phyloP scores from a whole-genome alignment of 2,797 vertebrate genomes.

The Orientallactaga sibirica region DNA sequence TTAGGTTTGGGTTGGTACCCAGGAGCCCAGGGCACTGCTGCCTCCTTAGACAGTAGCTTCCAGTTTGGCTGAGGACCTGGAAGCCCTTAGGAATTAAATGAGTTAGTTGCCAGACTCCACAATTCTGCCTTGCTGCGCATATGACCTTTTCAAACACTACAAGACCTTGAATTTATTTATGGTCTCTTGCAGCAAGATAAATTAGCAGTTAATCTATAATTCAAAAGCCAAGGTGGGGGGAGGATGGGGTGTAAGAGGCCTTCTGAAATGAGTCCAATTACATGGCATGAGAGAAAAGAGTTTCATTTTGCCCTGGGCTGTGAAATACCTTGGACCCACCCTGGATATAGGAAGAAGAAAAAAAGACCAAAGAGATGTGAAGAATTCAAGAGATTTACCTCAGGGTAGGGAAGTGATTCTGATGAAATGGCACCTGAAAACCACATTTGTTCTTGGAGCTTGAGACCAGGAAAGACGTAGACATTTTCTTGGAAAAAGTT shows the following conservation, averaged over 20 bases:
- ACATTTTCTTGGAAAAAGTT: slow-evolving; percentile 83
- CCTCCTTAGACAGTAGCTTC: neutral
- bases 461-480: slow-evolving; percentile 75
- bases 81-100: slow-evolving; percentile 14
- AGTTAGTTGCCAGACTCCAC: neutral
- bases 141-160: slow-evolving; percentile 4
- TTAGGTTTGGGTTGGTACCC: slow-evolving; percentile 11
- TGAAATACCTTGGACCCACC: slow-evolving; percentile 77
- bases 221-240: slow-evolving; percentile 22
- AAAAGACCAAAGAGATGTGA: slow-evolving; percentile 77
- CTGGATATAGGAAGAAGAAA: slow-evolving; percentile 66
- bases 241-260: neutral
- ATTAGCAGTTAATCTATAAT: slow-evolving; percentile 59
- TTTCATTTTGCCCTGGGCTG: slow-evolving; percentile 74
- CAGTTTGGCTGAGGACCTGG: neutral
- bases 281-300: slow-evolving; percentile 58
- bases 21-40: neutral
- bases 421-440: slow-evolving; percentile 80
- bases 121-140: neutral
- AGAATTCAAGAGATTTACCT: slow-evolving; percentile 81
- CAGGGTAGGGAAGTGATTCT: slow-evolving; percentile 78
- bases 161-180: slow-evolving; percentile 55
- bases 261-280: slow-evolving; percentile 77
- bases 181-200: slow-evolving; percentile 41
- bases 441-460: slow-evolving; percentile 81